Percentiles rank a stretch among this genome's conserved stretches.
These are phyloP conservation scores for Lepilemur septentrionalis DNA, from an alignment of 2,797 vertebrate genomes.

Conservation along the genomic window DNA sequence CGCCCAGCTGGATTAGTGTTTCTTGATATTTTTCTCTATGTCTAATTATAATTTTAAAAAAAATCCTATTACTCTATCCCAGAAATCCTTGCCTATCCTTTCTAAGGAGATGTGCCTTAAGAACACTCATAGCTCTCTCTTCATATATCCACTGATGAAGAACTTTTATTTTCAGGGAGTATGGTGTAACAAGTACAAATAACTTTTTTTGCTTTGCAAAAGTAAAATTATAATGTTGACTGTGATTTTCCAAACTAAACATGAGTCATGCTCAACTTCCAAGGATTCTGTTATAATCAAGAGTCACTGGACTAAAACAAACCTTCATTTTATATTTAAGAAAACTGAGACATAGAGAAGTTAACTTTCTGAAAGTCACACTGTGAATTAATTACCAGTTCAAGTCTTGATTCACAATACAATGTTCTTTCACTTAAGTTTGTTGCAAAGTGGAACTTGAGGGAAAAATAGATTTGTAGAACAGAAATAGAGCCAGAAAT, in stretches of 20 bases:
- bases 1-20: not conserved
- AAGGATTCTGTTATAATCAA: not conserved
- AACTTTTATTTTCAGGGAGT: conserved; percentile 8
- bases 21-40: not conserved
- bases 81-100: not conserved
- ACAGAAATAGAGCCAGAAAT: not conserved
- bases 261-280: not conserved
- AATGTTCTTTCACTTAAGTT: not conserved
- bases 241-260: not conserved
- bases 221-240: conserved; percentile 27
- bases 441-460: conserved; percentile 1
- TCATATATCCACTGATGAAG: not conserved
- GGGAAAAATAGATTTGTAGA: not conserved
- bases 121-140: not conserved
- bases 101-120: not conserved
- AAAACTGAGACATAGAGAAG: not conserved
- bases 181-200: not conserved
- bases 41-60: not conserved
- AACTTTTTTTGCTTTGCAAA: not conserved
- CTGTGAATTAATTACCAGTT: not conserved
- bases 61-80: not conserved
- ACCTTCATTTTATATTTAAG: conserved; percentile 28
- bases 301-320: not conserved
- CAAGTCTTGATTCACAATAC: not conserved
- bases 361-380: not conserved